phyloP scores from a whole-genome alignment of 2,113 vertebrate genomes.

The Manacus vitellinus region DNA sequence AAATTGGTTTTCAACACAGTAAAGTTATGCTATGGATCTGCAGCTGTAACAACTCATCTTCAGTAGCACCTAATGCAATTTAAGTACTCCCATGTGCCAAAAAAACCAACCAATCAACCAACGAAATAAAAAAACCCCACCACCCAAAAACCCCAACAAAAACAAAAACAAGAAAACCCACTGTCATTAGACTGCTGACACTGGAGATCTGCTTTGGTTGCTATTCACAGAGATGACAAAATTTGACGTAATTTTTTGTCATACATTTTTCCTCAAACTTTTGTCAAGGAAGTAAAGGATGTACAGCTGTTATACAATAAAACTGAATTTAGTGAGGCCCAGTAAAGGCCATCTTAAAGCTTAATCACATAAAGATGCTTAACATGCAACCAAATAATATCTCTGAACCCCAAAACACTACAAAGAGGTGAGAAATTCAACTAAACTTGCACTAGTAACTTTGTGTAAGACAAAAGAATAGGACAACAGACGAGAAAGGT shows the following conservation, averaged over 20 bases:
- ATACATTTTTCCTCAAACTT: not conserved
- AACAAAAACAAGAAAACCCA: not conserved
- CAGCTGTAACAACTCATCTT: not conserved
- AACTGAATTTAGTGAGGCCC: not conserved
- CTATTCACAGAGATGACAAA: not conserved
- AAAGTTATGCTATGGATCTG: not conserved
- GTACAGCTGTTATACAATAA: not conserved
- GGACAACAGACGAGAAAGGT: not conserved
- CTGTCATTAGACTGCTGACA: not conserved
- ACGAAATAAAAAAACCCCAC: too few relatives aligned
- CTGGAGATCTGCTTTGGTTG: not conserved
- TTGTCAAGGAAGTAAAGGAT: not conserved
- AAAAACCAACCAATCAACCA: not conserved
- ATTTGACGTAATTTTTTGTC: not conserved
- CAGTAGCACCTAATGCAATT: not conserved
- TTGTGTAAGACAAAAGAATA: not conserved
- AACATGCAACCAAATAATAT: rapidly evolving
- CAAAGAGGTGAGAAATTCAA: not conserved
- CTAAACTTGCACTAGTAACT: not conserved
- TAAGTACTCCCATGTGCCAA: not conserved
- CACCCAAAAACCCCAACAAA: too few relatives aligned
- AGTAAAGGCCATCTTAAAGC: not conserved
- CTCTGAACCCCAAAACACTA: not conserved
- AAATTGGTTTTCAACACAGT: not conserved
- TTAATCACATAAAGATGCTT: not conserved